These are phyloP conservation scores for Sarcophaga bullata DNA, from an alignment of 1,140 invertebrate species.

Conservation along the genomic window DNA sequence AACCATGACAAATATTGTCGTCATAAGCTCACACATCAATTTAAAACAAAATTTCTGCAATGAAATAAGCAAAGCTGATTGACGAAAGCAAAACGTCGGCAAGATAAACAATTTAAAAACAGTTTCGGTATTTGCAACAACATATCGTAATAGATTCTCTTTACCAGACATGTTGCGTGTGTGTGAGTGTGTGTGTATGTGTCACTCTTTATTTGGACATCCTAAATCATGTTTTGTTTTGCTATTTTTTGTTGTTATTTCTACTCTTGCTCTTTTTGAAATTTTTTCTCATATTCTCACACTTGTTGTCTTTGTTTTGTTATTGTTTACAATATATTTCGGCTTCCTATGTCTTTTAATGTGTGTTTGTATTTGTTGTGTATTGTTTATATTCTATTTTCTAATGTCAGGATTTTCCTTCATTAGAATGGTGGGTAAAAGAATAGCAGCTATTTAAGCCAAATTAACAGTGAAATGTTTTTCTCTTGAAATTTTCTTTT, in stretches of 20 bases:
- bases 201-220: slow-evolving; percentile 11
- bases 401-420: neutral
- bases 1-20: slow-evolving; percentile 16
- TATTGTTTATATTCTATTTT: neutral
- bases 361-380: neutral
- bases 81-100: too few relatives aligned
- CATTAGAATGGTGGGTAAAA: neutral
- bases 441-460: neutral
- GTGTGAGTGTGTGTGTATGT: neutral
- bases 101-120: neutral
- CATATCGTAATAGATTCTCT: neutral
- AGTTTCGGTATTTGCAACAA: neutral
- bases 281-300: neutral
- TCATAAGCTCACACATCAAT: slow-evolving; percentile 6
- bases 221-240: slow-evolving; percentile 20
- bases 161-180: neutral
- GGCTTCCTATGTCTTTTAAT: too few relatives aligned
- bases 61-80: too few relatives aligned
- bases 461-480: too few relatives aligned
- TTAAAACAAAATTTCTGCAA: neutral
- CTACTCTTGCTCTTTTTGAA: too few relatives aligned
- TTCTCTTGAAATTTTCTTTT: too few relatives aligned
- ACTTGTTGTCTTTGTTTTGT: neutral
- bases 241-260: neutral
- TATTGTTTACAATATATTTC: too few relatives aligned